These are phyloP conservation scores for Malthinus flaveolus DNA, from an alignment of 2,888 invertebrate species.

Conservation along the genomic window DNA sequence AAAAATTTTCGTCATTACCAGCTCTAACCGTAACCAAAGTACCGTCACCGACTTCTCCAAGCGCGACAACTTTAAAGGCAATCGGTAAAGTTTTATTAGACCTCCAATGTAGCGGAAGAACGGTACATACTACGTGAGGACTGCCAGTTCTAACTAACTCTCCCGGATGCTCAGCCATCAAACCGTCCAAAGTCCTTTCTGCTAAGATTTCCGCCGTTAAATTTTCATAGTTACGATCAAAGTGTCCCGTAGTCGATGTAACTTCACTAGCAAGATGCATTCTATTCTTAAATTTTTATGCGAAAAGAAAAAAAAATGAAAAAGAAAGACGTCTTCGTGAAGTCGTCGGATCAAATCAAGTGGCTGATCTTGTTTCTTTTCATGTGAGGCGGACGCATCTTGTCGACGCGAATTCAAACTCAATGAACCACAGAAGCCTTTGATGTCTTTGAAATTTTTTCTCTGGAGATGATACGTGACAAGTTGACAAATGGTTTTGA, in stretches of 20 bases:
- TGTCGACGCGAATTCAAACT: constrained; percentile 29
- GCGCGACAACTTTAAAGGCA: constrained; percentile 94
- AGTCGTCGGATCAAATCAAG: constrained; percentile 26
- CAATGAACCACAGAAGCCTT: constrained; percentile 39
- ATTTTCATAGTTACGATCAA: constrained; percentile 58
- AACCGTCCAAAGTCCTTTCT: constrained; percentile 83
- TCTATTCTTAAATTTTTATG: constrained; percentile 41
- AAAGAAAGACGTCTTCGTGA: not conserved
- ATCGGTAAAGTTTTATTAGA: constrained; percentile 97
- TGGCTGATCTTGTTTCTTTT: constrained; percentile 25
- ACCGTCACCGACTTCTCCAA: constrained; percentile 94
- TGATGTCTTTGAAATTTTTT: constrained; percentile 32
- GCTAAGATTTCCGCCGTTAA: constrained; percentile 90
- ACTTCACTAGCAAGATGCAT: constrained; percentile 84
- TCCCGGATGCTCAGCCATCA: constrained; percentile 87
- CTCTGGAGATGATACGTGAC: constrained; percentile 18
- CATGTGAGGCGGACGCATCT: constrained; percentile 24
- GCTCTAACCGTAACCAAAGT: constrained; percentile 94
- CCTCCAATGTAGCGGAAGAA: constrained; percentile 94
- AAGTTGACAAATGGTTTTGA: constrained; percentile 23
- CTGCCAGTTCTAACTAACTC: constrained; percentile 91
- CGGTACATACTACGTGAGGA: constrained; percentile 94
- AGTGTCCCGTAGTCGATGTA: constrained; percentile 66
- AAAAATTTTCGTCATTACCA: constrained; percentile 98
- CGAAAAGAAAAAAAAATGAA: not conserved